Evolutionary conservation across 2,888 invertebrate species (phyloP).

Genomic region (Rhyacophila evoluta): DNA sequence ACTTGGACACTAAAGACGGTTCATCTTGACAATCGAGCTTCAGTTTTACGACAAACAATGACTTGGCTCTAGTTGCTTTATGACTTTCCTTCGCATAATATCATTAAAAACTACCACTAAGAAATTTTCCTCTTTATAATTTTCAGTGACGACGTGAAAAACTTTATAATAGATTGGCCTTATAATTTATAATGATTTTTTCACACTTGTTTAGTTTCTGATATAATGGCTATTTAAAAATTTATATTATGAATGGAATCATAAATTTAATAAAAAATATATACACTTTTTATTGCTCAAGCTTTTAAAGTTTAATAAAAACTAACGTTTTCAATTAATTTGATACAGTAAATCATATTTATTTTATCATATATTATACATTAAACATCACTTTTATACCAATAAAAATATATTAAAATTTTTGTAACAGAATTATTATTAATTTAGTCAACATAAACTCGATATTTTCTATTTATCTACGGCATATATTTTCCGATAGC

Average conservation of each 20-base stretch:
- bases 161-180: not conserved
- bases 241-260: not conserved
- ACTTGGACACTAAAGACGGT: constrained; percentile 9
- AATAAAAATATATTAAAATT: too few species aligned
- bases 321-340: too few species aligned
- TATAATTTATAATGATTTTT: not conserved
- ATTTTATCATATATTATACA: too few species aligned
- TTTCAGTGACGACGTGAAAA: not conserved
- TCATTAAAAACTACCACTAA: not conserved
- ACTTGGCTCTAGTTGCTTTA: not conserved
- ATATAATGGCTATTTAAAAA: not conserved
- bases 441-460: too few species aligned
- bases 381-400: too few species aligned
- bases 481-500: too few species aligned
- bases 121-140: not conserved
- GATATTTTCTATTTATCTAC: too few species aligned
- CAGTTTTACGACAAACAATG: constrained; percentile 5
- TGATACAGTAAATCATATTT: too few species aligned
- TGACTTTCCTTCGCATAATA: not conserved
- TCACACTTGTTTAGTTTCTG: too few species aligned
- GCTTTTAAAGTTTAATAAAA: too few species aligned
- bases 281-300: too few species aligned
- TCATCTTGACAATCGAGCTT: not conserved
- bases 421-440: too few species aligned
- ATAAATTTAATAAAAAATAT: not conserved